These are phyloP conservation scores for Myopa testacea DNA, from an alignment of 2,888 invertebrate species.

Conservation along the genomic window DNA sequence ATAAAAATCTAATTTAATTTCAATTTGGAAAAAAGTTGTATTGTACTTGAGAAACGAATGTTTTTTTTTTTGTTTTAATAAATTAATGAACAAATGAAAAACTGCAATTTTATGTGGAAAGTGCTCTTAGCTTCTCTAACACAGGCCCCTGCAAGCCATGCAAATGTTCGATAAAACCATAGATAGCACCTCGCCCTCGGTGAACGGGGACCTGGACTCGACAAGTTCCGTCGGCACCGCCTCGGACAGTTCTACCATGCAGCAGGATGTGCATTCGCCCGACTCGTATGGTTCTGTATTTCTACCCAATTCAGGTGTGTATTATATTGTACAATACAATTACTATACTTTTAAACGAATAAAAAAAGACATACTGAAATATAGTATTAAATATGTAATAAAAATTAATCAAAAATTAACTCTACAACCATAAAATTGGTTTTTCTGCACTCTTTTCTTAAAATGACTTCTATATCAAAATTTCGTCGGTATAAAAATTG, in stretches of 20 bases:
- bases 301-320: slow-evolving; percentile 63
- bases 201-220: slow-evolving; percentile 66
- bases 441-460: too few species aligned
- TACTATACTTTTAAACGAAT: neutral
- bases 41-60: too few species aligned
- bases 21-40: neutral
- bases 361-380: too few species aligned
- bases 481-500: too few species aligned
- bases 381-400: too few species aligned
- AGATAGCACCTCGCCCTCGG: slow-evolving; percentile 63
- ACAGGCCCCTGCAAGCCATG: slow-evolving; percentile 1
- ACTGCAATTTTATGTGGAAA: neutral
- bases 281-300: slow-evolving; percentile 64
- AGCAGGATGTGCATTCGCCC: slow-evolving; percentile 65
- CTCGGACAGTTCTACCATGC: slow-evolving; percentile 63
- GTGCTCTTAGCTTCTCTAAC: neutral
- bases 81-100: neutral
- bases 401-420: too few species aligned
- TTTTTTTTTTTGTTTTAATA: too few species aligned
- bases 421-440: too few species aligned
- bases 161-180: slow-evolving; percentile 65
- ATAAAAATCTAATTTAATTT: too few species aligned
- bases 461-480: too few species aligned
- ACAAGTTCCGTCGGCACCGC: slow-evolving; percentile 67
- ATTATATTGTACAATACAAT: neutral